Evolutionary conservation across 2,888 invertebrate genomes (phyloP).

Genomic region (Chymomyza fuscimana): DNA sequence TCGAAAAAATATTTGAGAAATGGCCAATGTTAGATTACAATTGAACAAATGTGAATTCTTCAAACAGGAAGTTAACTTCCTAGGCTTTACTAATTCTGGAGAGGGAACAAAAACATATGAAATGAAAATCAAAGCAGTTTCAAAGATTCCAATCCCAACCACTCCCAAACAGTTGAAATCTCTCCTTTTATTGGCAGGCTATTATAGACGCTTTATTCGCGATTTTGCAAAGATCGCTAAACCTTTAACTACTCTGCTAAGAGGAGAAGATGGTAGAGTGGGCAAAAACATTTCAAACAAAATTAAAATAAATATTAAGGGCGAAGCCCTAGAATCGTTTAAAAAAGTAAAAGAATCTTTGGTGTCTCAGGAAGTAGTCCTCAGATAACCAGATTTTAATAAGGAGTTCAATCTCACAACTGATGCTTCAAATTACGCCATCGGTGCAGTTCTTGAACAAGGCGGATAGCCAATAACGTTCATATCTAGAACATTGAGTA

Average conservation of each 20-base stretch:
- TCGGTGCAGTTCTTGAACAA: neutral
- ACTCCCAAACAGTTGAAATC: constrained; percentile 26
- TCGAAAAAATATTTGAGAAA: constrained; percentile 15
- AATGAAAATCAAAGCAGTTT: constrained; percentile 27
- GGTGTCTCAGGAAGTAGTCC: neutral
- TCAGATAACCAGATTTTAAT: neutral
- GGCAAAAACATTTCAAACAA: constrained; percentile 27
- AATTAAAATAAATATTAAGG: constrained; percentile 6
- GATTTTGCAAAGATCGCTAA: constrained; percentile 34
- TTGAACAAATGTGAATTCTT: constrained; percentile 36
- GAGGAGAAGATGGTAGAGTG: constrained; percentile 36
- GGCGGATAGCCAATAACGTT: neutral
- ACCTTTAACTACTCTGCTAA: constrained; percentile 21
- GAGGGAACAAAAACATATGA: constrained; percentile 34
- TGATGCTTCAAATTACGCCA: neutral
- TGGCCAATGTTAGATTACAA: constrained; percentile 21
- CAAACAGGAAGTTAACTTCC: constrained; percentile 26
- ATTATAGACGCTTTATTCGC: constrained; percentile 22
- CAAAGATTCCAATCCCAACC: constrained; percentile 23
- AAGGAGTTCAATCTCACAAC: neutral
- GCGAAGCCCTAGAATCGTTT: constrained; percentile 26
- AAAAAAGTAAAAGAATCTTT: constrained; percentile 17
- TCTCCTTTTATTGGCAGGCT: constrained; percentile 21
- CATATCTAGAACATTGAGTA: neutral
- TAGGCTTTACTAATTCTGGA: constrained; percentile 32